Percentiles rank a stretch among this genome's conserved stretches.
Conservation (phyloP, 2,888 invertebrate species). For the Rotaria magnacalcarata region DNA sequence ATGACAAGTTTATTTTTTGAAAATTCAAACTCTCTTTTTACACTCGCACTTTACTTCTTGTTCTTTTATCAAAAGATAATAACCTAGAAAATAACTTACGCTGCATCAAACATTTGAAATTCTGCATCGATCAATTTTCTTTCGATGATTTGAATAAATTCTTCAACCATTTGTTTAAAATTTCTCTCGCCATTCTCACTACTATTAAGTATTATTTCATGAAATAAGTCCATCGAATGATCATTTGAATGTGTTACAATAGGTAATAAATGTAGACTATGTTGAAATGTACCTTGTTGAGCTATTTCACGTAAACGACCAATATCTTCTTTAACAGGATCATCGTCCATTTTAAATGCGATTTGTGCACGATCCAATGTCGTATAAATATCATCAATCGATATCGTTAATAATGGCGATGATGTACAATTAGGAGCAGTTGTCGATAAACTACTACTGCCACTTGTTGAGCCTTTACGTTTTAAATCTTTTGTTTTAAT, state of each 20-base stretch:
- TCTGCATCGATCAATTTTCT: slow-evolving; percentile 6
- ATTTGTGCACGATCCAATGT: slow-evolving; percentile 14
- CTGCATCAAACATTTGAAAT: slow-evolving; percentile 12
- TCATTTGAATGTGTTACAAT: background rate
- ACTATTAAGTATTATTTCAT: background rate
- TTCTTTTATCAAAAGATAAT: too few relatives aligned
- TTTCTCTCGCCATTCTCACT: background rate
- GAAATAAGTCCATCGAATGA: slow-evolving; percentile 14
- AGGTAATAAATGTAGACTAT: background rate
- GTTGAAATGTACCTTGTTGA: background rate
- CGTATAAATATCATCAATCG: slow-evolving; percentile 34
- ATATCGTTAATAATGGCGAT: background rate
- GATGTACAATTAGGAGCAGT: background rate
- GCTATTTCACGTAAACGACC: slow-evolving; percentile 20
- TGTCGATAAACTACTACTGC: slow-evolving; percentile 72
- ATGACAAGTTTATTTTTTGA: too few relatives aligned
- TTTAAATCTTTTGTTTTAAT: background rate
- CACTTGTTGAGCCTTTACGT: slow-evolving; percentile 71
- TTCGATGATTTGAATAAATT: background rate
- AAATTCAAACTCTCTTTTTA: too few relatives aligned
- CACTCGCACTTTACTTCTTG: too few relatives aligned
- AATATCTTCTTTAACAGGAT: background rate
- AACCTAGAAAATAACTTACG: background rate
- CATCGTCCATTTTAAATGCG: background rate
- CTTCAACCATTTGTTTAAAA: background rate